phyloP scores from a whole-genome alignment of 1,140 invertebrate species.

The Drosophila tsacasi region DNA sequence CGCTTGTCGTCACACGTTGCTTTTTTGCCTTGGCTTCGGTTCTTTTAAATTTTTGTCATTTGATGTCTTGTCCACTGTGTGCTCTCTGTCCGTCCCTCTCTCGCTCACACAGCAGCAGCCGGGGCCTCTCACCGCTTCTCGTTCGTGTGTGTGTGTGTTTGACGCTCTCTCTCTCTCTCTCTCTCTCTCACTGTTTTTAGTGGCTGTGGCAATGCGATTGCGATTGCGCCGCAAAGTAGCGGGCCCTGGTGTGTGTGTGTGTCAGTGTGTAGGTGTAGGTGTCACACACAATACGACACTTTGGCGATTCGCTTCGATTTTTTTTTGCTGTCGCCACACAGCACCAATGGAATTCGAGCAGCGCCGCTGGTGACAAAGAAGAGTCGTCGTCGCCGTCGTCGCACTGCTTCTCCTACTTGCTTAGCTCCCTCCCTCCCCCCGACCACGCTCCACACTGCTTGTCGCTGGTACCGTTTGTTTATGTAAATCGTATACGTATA shows the following conservation, averaged over 20 bases:
- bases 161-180: not conserved
- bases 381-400: constrained; percentile 22
- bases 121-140: constrained; percentile 14
- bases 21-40: constrained; percentile 42
- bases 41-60: constrained; percentile 79
- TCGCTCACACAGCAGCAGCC: constrained; percentile 56
- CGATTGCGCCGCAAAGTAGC: constrained; percentile 72
- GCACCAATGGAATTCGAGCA: constrained; percentile 81
- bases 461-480: constrained; percentile 8
- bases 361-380: constrained; percentile 72
- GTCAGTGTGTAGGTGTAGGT: constrained; percentile 43
- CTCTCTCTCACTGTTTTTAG: constrained; percentile 33
- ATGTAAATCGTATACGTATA: constrained; percentile 31
- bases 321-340: constrained; percentile 70
- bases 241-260: constrained; percentile 32
- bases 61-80: constrained; percentile 74
- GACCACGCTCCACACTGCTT: not conserved
- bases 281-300: constrained; percentile 77
- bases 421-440: constrained; percentile 14
- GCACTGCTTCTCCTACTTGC: constrained; percentile 24
- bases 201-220: constrained; percentile 51
- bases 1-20: constrained; percentile 53
- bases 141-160: constrained; percentile 21
- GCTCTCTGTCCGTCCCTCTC: constrained; percentile 65
- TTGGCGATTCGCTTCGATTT: constrained; percentile 80